Percentiles rank a stretch among this genome's conserved stretches.
Evolutionary conservation across 1,140 invertebrate genomes (phyloP).

Genomic region (Palaemon carinicauda): DNA sequence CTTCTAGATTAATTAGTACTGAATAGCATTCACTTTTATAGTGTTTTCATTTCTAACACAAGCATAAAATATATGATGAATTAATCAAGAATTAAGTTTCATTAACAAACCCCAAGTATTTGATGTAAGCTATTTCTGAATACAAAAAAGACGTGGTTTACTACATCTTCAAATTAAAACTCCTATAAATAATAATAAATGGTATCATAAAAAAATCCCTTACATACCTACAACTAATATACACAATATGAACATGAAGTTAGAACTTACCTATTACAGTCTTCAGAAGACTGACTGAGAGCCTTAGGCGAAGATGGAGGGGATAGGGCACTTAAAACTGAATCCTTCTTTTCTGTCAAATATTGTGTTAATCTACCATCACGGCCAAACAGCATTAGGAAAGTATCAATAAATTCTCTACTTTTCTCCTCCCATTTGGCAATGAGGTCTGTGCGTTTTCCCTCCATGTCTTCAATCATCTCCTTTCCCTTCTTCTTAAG

Average conservation of each 20-base stretch:
- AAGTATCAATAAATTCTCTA: constrained; percentile 57
- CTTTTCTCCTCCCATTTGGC: constrained; percentile 59
- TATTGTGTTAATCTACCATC: constrained; percentile 56
- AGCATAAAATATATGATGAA: too few species aligned
- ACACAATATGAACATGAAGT: neutral
- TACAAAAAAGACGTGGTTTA: too few species aligned
- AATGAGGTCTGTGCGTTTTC: constrained; percentile 50
- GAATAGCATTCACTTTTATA: too few species aligned
- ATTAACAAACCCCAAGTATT: too few species aligned
- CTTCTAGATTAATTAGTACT: too few species aligned
- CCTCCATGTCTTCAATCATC: constrained; percentile 54
- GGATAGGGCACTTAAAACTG: constrained; percentile 52
- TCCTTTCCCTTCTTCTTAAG: constrained; percentile 59
- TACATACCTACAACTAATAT: neutral
- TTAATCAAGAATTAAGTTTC: too few species aligned
- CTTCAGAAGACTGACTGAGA: constrained; percentile 44
- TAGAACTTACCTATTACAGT: constrained; percentile 47
- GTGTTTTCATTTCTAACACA: too few species aligned
- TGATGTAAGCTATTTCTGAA: too few species aligned
- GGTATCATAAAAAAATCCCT: too few species aligned
- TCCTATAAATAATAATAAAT: too few species aligned
- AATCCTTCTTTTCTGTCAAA: constrained; percentile 56
- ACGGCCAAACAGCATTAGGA: constrained; percentile 58
- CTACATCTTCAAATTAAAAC: too few species aligned
- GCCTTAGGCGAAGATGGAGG: constrained; percentile 51